Conservation (phyloP, 2,888 invertebrate species). For the Rhagonycha fulva region DNA sequence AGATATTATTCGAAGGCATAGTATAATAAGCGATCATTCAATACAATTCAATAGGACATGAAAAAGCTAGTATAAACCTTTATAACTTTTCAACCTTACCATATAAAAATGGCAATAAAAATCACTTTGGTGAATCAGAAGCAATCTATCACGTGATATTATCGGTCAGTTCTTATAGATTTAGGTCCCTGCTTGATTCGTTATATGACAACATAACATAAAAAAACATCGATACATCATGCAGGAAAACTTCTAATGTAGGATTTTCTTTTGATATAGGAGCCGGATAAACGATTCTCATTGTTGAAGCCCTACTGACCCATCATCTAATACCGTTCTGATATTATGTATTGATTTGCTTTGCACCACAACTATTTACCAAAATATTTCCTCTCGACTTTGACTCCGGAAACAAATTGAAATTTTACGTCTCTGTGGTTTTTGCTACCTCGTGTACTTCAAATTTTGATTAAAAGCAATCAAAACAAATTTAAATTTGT, state of each 20-base stretch:
- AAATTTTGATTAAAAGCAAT: background rate
- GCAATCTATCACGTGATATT: slow-evolving; percentile 54
- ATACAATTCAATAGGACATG: slow-evolving; percentile 1
- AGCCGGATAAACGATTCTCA: slow-evolving; percentile 34
- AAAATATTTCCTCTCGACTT: background rate
- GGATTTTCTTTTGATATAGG: slow-evolving; percentile 38
- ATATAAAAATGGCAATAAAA: slow-evolving; percentile 47
- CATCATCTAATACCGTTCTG: slow-evolving; percentile 8
- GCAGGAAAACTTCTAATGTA: slow-evolving; percentile 35
- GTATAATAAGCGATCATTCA: background rate
- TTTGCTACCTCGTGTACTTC: background rate
- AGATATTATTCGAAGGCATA: background rate
- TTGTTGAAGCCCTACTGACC: slow-evolving; percentile 34
- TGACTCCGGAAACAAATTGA: background rate
- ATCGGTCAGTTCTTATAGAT: slow-evolving; percentile 42
- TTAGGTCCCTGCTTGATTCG: slow-evolving; percentile 26
- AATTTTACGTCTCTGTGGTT: background rate
- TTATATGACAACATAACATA: slow-evolving; percentile 43
- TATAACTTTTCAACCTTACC: slow-evolving; percentile 25
- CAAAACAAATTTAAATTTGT: too few relatives aligned
- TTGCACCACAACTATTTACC: background rate
- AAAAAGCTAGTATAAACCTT: slow-evolving; percentile 23
- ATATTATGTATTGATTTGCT: slow-evolving; percentile 6
- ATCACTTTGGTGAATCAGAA: slow-evolving; percentile 53
- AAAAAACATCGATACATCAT: slow-evolving; percentile 48